Base-by-base conservation (phyloP, 1,140 invertebrate genomes). In the Coelopa frigida region DNA sequence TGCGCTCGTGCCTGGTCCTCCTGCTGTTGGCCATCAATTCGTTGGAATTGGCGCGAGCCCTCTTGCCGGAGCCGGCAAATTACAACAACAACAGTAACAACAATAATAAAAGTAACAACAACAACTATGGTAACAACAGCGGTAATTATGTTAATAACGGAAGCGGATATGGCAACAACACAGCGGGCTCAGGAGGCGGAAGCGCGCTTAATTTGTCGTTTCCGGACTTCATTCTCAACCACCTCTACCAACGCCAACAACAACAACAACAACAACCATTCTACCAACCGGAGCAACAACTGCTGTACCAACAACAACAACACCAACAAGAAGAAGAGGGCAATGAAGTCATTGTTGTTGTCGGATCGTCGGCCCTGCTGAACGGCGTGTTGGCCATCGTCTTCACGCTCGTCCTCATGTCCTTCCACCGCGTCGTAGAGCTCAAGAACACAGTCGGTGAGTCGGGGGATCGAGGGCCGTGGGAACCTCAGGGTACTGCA, bases 351-450 rank as follows among this genome's bases (percentile, higher is more conserved):
- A n/a, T 29, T n/a, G 18, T 64, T 48, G 37, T 60, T 38, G 56
- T 64, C 27, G 59, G 63, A 12, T 15, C 44, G 8, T 55, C 54
- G 33, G 47, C 53, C 15, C 20, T 58, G 5, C 58, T 57, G 61
- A 67, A 63, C 46, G 57, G 63, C 11, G 8, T 60, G 21, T 43
- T 50, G 15, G 52, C 58, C 29, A 52, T 55, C 7, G 44, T 55
- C 15, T 50, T 67, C 39, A 67, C 63, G 46, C 50, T 67, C 43
- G 51, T 56, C 47, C 56, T 67, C 47, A 64, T 67, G 52, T 55
- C 46, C 42, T 67, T 58, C 54, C 63, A 67, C 55, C 64, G 61
- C 38, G 26, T 65, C 32, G 50, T 68, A 14, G 64, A 67, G 52
- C 33, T 57, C 29, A 65, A 61, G 46, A 65, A 61, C 50, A 48